phyloP scores from a whole-genome alignment of 2,888 invertebrate genomes.

The Pachycephus smyrnensis region DNA sequence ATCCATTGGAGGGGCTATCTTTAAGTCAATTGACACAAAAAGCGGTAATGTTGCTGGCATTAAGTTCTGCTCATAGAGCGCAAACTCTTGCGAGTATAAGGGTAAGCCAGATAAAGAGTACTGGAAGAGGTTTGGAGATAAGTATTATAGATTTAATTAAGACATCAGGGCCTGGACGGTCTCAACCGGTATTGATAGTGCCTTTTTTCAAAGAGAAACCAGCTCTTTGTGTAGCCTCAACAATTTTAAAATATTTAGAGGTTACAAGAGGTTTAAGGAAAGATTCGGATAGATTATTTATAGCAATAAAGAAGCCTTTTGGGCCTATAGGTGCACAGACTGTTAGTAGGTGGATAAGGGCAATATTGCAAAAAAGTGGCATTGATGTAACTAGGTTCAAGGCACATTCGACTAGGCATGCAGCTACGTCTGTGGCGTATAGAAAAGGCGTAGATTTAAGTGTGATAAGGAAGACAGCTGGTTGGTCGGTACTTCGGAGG shows the following conservation, averaged over 20 bases:
- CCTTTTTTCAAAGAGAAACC: neutral
- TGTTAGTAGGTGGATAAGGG: slow-evolving; percentile 16
- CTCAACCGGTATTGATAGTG: neutral
- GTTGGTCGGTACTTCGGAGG: slow-evolving; percentile 10
- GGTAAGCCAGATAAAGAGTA: slow-evolving; percentile 21
- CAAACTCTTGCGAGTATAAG: slow-evolving; percentile 28
- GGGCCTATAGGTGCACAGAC: slow-evolving; percentile 15
- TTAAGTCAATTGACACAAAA: slow-evolving; percentile 25
- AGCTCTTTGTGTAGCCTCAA: neutral
- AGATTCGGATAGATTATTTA: neutral
- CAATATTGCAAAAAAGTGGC: slow-evolving; percentile 11
- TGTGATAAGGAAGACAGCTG: slow-evolving; percentile 7
- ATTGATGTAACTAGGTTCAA: slow-evolving; percentile 15
- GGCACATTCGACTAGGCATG: slow-evolving; percentile 16
- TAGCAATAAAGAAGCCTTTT: slow-evolving; percentile 12
- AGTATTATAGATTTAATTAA: slow-evolving; percentile 4
- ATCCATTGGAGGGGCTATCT: slow-evolving; percentile 14
- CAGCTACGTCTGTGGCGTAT: slow-evolving; percentile 16
- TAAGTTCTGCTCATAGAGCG: slow-evolving; percentile 30
- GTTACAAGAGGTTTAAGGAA: neutral
- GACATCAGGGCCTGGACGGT: neutral
- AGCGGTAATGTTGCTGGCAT: slow-evolving; percentile 24
- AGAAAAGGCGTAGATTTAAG: slow-evolving; percentile 4
- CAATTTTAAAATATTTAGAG: neutral
- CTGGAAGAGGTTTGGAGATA: neutral